These are phyloP conservation scores for Ceratitis capitata DNA, from an alignment of 1,140 invertebrate species.

Conservation along the genomic window DNA sequence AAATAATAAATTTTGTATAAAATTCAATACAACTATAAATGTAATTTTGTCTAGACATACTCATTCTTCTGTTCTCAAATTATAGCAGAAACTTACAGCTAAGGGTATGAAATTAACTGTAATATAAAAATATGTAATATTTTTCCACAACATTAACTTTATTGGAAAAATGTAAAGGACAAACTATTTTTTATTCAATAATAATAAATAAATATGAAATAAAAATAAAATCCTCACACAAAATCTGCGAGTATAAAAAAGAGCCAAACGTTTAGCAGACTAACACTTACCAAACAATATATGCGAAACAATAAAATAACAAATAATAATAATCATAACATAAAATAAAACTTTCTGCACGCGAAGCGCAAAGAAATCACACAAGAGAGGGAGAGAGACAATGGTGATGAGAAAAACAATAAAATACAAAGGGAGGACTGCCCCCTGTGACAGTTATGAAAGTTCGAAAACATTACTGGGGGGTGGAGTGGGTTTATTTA, in stretches of 20 bases:
- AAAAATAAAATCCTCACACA: no score
- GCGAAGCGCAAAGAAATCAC: not conserved
- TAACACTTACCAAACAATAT: not conserved
- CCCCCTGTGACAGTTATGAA: not conserved
- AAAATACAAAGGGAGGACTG: no score
- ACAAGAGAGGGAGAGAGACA: not conserved
- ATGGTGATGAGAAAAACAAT: no score
- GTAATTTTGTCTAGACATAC: not conserved
- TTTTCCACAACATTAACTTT: constrained; percentile 4
- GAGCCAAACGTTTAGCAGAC: not conserved
- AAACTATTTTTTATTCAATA: not conserved
- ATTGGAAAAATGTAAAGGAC: not conserved
- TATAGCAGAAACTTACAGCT: not conserved
- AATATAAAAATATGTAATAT: no score
- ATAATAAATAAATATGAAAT: not conserved
- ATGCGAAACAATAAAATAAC: constrained; percentile 5
- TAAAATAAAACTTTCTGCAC: constrained; percentile 7
- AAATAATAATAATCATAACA: constrained; percentile 30
- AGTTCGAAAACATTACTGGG: not conserved
- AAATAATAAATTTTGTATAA: no score
- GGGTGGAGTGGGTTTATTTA: not conserved
- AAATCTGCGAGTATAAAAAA: not conserved
- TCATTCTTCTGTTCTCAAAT: not conserved
- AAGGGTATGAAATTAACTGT: not conserved
- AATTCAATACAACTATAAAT: no score